phyloP scores from a whole-genome alignment of 2,888 invertebrate genomes.

The Tanytarsus gracilentus region DNA sequence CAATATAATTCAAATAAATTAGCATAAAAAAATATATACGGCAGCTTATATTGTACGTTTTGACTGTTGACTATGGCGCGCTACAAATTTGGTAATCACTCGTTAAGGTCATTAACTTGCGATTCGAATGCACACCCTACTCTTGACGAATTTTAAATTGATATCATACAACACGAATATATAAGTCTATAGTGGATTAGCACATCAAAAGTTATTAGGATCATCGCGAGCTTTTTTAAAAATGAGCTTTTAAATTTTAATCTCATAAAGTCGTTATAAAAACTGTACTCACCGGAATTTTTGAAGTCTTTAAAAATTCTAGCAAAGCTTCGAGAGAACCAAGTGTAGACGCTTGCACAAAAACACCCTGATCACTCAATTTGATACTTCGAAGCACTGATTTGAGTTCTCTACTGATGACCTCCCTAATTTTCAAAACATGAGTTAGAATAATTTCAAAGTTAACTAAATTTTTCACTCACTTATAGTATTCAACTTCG shows the following conservation, averaged over 20 bases:
- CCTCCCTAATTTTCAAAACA: slow-evolving; percentile 50
- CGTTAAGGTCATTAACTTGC: no score
- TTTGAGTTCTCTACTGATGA: slow-evolving; percentile 78
- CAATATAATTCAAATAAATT: no score
- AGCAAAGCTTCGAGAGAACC: slow-evolving; percentile 95
- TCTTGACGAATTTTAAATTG: no score
- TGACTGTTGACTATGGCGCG: no score
- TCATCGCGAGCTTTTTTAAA: neutral
- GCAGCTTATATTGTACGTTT: no score
- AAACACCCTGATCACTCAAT: slow-evolving; percentile 84
- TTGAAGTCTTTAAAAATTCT: slow-evolving; percentile 82
- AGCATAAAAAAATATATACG: no score
- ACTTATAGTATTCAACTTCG: slow-evolving; percentile 79
- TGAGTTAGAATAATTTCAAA: slow-evolving; percentile 3
- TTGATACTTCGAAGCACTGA: slow-evolving; percentile 88
- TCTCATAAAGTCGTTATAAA: slow-evolving; percentile 14
- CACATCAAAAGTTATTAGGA: no score
- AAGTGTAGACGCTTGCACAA: slow-evolving; percentile 99
- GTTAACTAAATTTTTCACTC: slow-evolving; percentile 33
- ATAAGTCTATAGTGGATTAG: no score
- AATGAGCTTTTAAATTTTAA: neutral
- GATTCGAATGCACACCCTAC: no score
- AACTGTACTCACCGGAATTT: slow-evolving; percentile 74
- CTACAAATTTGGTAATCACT: no score
- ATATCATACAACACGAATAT: no score